Evolutionary conservation across 1,140 invertebrate genomes (phyloP).

Genomic region (Nebria ingens): DNA sequence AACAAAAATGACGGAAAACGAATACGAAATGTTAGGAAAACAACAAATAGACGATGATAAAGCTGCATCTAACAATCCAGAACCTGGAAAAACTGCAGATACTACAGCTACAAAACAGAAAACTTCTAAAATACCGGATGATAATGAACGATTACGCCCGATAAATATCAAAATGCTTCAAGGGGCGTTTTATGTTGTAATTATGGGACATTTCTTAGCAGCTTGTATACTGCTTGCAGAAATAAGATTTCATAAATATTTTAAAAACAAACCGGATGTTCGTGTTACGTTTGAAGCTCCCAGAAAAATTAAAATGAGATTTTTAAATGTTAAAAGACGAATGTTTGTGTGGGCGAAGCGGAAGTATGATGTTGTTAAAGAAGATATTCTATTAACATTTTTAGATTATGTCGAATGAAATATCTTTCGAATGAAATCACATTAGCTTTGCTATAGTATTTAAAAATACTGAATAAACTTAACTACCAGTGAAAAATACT

Average conservation of each 20-base stretch:
- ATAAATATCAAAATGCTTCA: conserved; percentile 52
- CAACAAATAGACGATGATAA: conserved; percentile 35
- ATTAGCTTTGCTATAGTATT: no score
- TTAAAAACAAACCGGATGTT: background rate
- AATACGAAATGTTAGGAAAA: conserved; percentile 53
- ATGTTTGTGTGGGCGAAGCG: background rate
- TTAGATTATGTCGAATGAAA: conserved; percentile 8
- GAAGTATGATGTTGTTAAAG: background rate
- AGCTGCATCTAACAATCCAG: conserved; percentile 31
- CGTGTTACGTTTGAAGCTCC: background rate
- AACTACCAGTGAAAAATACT: no score
- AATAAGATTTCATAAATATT: background rate
- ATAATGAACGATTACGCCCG: conserved; percentile 40
- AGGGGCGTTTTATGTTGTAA: conserved; percentile 52
- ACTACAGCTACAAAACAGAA: conserved; percentile 22
- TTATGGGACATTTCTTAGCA: conserved; percentile 43
- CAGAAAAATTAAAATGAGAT: background rate
- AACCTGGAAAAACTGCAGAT: conserved; percentile 26
- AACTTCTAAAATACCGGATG: conserved; percentile 23
- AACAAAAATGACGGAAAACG: conserved; percentile 57
- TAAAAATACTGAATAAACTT: no score
- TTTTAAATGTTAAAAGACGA: background rate
- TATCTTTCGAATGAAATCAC: no score
- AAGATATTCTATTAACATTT: background rate
- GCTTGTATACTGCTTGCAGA: background rate